These are phyloP conservation scores for Acrossocheilus fasciatus DNA, from an alignment of 2,797 vertebrate species.

Conservation along the genomic window DNA sequence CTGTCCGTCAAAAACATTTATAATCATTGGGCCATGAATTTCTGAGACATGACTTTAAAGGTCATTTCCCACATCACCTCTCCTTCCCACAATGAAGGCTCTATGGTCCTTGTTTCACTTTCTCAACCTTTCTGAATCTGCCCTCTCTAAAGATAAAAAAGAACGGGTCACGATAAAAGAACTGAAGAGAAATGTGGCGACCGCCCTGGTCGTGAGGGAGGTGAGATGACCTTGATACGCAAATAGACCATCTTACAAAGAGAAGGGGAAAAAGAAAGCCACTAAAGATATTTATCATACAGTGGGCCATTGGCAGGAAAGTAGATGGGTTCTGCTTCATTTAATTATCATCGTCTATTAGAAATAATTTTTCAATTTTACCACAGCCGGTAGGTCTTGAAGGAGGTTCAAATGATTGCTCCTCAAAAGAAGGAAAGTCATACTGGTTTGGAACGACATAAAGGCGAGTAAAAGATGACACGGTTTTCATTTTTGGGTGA, in stretches of 20 bases:
- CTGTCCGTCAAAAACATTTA: constrained; percentile 19
- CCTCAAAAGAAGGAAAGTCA: background rate
- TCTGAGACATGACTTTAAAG: constrained; percentile 30
- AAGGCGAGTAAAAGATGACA: background rate
- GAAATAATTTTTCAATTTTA: constrained; percentile 52
- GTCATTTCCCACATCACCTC: constrained; percentile 28
- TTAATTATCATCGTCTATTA: constrained; percentile 61
- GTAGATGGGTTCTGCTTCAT: constrained; percentile 60
- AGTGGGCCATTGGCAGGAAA: constrained; percentile 53
- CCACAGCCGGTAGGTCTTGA: background rate
- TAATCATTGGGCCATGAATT: constrained; percentile 1
- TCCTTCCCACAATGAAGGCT: constrained; percentile 18
- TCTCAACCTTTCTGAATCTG: background rate
- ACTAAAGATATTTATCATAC: constrained; percentile 65
- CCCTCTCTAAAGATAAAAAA: constrained; percentile 49
- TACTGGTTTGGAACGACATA: background rate
- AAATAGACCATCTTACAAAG: constrained; percentile 63
- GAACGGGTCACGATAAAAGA: constrained; percentile 11
- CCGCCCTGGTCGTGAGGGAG: constrained; percentile 51
- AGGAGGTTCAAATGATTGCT: background rate
- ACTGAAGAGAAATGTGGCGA: constrained; percentile 38
- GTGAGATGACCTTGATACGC: constrained; percentile 70
- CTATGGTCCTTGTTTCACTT: background rate
- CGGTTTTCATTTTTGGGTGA: background rate
- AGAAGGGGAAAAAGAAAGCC: constrained; percentile 41